Base-by-base conservation (phyloP, 1,140 invertebrate genomes). In the Akabosia matsudoensis region DNA sequence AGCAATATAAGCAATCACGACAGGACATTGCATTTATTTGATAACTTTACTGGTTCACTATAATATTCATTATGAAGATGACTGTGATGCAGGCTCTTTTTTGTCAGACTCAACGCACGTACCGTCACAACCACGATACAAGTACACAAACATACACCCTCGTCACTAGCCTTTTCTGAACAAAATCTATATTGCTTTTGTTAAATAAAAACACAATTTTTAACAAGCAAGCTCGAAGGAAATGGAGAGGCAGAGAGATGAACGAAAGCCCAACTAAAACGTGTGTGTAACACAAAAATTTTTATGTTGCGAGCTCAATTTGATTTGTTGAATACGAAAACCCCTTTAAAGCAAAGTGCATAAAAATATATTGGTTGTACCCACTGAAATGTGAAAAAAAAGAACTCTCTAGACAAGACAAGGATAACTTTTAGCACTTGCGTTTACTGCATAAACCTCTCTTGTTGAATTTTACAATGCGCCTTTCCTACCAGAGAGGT, bases 1-100 rank as follows among this genome's bases (percentile, higher is more conserved):
- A 45, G 7, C 37, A 45, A 18, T 22, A 56, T 10, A 67, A 67
- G 24, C 61, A 61, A 67, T 67, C 61, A 67, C 26, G 61, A 67
- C 61, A 67, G 61, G 61, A 67, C 61, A 67, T 67, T 67, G 61
- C 61, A 31, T 67, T 67, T 67, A 22, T 28, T 67, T 67, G 54
- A 22, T 67, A 4, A 28, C 28, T 67, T 67, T 67, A 31, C 61
- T 28, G 30, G 26, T 30, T 67, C 22, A 67, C 61, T 67, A 30
- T 31, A 67, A 30, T 24, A 30, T 67, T 4, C 22, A 67, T n/a
- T n/a, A n/a, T n/a, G n/a, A n/a, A n/a, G n/a, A n/a, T n/a, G n/a
- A n/a, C n/a, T 10, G n/a, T 10, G 10, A 56, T 56, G 54, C 54
- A 56, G 10, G 54, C 54, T 56, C 22, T 45, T 45, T 45, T 56